Percentiles rank a stretch among this genome's conserved stretches.
These are phyloP conservation scores for Doryteuthis pealeii DNA, from an alignment of 1,140 invertebrate species.

Conservation along the genomic window DNA sequence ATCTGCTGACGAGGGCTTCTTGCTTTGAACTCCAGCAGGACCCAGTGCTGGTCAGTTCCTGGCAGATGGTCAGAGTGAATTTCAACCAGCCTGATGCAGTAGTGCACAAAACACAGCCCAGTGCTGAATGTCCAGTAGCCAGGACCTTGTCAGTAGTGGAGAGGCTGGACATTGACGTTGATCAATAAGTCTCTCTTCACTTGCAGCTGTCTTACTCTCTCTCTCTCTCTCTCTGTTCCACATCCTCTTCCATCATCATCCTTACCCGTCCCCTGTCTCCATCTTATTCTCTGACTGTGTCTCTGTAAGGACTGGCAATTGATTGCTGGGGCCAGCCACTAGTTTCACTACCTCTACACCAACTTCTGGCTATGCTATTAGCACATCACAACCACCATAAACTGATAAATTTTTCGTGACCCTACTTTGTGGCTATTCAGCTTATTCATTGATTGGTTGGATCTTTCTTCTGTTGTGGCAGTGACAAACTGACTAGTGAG, in stretches of 20 bases:
- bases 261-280: neutral
- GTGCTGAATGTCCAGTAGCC: neutral
- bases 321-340: neutral
- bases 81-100: neutral
- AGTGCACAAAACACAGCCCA: neutral
- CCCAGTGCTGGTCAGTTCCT: neutral
- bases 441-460: no score
- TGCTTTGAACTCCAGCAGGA: constrained; percentile 1
- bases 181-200: neutral
- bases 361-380: neutral
- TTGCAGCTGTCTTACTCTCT: neutral
- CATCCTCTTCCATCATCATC: neutral
- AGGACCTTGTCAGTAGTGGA: neutral
- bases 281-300: neutral
- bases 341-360: neutral
- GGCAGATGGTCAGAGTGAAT: neutral
- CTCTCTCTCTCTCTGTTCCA: neutral
- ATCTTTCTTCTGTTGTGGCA: no score
- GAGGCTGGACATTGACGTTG: neutral
- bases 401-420: constrained; percentile 1
- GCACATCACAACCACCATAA: constrained; percentile 4
- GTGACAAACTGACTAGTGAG: no score
- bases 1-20: neutral
- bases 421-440: no score
- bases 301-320: neutral